These are phyloP conservation scores for Bufo gargarizans DNA, from an alignment of 2,113 vertebrate genomes.

Conservation along the genomic window DNA sequence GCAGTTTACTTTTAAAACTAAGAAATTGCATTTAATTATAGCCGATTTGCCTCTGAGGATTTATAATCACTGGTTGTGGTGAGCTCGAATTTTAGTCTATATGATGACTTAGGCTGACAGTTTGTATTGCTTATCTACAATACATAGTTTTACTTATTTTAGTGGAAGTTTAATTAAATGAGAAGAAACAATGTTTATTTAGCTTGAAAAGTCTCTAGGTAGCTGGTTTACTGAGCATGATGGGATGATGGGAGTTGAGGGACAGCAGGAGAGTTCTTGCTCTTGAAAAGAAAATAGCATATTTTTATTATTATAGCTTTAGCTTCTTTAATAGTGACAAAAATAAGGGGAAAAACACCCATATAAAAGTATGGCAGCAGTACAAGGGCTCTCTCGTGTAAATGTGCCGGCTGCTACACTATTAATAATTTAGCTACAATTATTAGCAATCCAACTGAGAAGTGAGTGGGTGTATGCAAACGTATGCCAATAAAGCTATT, in stretches of 20 bases:
- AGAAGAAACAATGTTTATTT: neutral
- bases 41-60: neutral
- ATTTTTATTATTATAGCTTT: neutral
- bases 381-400: conserved; percentile 21
- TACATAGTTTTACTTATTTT: conserved; percentile 4
- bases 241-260: neutral
- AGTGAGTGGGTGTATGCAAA: conserved; percentile 37
- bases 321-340: neutral
- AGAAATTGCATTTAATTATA: neutral
- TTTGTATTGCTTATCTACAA: neutral
- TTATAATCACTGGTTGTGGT: neutral
- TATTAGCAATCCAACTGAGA: conserved; percentile 36
- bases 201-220: neutral
- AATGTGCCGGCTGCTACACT: conserved; percentile 20
- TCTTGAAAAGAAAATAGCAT: conserved; percentile 1
- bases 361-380: conserved; percentile 28
- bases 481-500: conserved; percentile 38
- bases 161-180: neutral
- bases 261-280: neutral
- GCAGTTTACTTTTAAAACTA: neutral
- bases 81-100: neutral
- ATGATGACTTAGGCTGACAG: neutral
- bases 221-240: neutral
- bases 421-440: conserved; percentile 47
- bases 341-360: neutral